Evolutionary conservation across 2,888 invertebrate genomes (phyloP).

Genomic region (Brachyptera putata): DNA sequence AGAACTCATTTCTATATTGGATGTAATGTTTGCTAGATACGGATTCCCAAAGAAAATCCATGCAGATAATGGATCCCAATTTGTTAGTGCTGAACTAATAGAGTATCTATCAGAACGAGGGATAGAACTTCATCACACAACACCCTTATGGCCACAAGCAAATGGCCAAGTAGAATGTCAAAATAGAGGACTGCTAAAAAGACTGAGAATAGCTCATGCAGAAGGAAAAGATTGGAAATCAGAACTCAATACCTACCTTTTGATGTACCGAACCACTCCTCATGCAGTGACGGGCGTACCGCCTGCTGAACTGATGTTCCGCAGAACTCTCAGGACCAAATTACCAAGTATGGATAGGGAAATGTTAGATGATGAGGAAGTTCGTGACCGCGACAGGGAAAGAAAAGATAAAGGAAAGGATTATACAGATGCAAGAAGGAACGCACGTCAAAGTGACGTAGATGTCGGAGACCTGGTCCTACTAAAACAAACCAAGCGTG

Average conservation of each 20-base stretch:
- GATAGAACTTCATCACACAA: not conserved
- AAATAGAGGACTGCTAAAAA: not conserved
- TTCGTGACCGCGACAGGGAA: no score
- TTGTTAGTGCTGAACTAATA: not conserved
- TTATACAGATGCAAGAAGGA: no score
- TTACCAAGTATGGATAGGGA: no score
- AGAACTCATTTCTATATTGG: not conserved
- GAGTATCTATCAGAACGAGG: not conserved
- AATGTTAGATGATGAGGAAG: no score
- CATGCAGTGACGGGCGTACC: no score
- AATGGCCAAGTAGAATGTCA: constrained; percentile 5
- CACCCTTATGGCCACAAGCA: constrained; percentile 3
- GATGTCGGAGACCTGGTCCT: no score
- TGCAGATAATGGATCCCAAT: not conserved
- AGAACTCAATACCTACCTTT: not conserved
- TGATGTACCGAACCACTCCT: not conserved
- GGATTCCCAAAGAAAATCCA: not conserved
- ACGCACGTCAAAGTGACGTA: no score
- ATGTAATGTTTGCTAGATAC: not conserved
- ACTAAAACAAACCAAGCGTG: no score
- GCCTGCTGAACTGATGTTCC: no score
- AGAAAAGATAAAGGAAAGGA: no score
- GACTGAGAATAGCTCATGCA: not conserved
- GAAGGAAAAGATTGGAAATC: not conserved
- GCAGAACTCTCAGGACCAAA: no score